These are phyloP conservation scores for Masnerella sp. DNA, from an alignment of 2,888 invertebrate genomes.

Conservation along the genomic window DNA sequence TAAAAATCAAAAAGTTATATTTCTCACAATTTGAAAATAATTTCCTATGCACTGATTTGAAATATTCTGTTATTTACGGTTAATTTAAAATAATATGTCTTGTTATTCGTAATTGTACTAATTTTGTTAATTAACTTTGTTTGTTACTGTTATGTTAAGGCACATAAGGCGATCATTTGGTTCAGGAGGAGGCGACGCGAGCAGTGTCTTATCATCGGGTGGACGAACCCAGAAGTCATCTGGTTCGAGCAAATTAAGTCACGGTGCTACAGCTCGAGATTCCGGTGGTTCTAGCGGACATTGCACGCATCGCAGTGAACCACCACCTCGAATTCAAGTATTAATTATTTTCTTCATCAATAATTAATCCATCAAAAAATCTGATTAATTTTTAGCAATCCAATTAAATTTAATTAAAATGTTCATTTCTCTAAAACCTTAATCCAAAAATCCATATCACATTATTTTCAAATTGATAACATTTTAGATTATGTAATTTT, in stretches of 20 bases:
- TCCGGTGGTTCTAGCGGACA: slow-evolving; percentile 91
- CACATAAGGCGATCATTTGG: slow-evolving; percentile 75
- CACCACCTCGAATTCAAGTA: slow-evolving; percentile 79
- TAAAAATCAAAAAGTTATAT: too few species aligned
- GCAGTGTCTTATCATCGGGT: slow-evolving; percentile 75
- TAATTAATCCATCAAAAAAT: slow-evolving; percentile 13
- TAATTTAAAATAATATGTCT: too few species aligned
- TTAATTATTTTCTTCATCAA: slow-evolving; percentile 27
- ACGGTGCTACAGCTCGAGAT: slow-evolving; percentile 80
- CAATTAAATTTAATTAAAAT: too few species aligned
- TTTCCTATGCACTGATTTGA: too few species aligned
- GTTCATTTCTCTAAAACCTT: too few species aligned
- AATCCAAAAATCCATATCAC: too few species aligned
- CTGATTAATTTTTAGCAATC: neutral
- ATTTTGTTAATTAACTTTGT: neutral
- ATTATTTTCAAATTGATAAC: too few species aligned
- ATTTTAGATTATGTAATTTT: too few species aligned
- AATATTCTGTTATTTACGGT: too few species aligned
- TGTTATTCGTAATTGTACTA: too few species aligned
- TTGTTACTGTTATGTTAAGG: slow-evolving; percentile 35
- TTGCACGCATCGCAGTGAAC: slow-evolving; percentile 89
- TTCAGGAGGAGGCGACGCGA: slow-evolving; percentile 75
- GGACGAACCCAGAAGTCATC: slow-evolving; percentile 80
- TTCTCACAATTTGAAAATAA: too few species aligned
- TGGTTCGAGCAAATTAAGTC: slow-evolving; percentile 76